phyloP scores from a whole-genome alignment of 2,888 invertebrate species.

The Polydesmus complanatus region DNA sequence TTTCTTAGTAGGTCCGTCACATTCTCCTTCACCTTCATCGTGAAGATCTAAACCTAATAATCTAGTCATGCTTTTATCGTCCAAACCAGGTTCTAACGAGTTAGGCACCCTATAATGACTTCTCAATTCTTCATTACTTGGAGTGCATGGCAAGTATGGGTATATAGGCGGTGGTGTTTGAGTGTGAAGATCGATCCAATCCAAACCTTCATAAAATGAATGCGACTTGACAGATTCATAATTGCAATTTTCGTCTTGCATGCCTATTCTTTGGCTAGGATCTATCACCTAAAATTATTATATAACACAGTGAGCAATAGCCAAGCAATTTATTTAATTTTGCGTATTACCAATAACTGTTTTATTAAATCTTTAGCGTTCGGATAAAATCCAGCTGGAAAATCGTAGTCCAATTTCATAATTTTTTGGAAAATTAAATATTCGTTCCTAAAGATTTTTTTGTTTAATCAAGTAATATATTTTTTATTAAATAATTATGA shows the following conservation, averaged over 20 bases:
- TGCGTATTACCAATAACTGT: conserved; percentile 49
- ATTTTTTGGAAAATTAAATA: conserved; percentile 95
- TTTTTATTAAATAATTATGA: not conserved
- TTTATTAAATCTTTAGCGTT: conserved; percentile 76
- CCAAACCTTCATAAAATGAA: conserved; percentile 66
- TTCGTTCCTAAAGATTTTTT: conserved; percentile 51
- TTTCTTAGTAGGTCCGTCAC: conserved; percentile 28
- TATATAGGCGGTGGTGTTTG: conserved; percentile 68
- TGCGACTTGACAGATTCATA: conserved; percentile 76
- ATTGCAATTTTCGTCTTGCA: conserved; percentile 49
- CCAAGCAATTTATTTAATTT: not conserved
- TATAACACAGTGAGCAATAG: not conserved
- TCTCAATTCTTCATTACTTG: conserved; percentile 51
- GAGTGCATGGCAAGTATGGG: conserved; percentile 61
- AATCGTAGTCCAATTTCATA: conserved; percentile 72
- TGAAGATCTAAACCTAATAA: conserved; percentile 57
- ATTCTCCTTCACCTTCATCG: conserved; percentile 41
- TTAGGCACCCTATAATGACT: conserved; percentile 45
- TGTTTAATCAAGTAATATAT: conserved; percentile 7
- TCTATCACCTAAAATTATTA: conserved; percentile 44
- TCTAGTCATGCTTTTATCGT: conserved; percentile 62
- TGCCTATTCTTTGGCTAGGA: conserved; percentile 65
- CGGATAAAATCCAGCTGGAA: conserved; percentile 78
- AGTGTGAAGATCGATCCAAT: conserved; percentile 64
- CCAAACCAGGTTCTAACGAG: conserved; percentile 72